Evolutionary conservation across 2,888 invertebrate species (phyloP), one percentile per base, ranked within the genome.

Genomic region (Meteorus colon): DNA sequence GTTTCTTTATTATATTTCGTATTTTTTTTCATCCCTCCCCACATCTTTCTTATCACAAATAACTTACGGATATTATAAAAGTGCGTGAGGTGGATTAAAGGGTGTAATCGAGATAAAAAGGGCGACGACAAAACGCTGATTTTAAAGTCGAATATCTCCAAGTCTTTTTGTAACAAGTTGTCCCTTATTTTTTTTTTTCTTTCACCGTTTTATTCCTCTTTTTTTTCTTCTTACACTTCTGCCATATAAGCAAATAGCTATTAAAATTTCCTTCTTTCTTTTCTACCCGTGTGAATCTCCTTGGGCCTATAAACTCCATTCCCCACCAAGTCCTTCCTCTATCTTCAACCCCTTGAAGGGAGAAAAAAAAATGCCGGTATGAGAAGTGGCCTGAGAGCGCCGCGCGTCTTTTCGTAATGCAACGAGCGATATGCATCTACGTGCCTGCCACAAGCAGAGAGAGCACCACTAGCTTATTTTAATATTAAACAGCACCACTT

Each of bases 381-480:
- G 73, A 75, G 31, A 48, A 63, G 59, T 16, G 27, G 51, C 48
- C 48, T 37, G 62, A 51, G 45, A 73, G 68, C 72, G 78, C 78
- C 79, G 81, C 81, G 79, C 84, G 83, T 84, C 85, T 86, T 86
- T 82, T 83, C 83, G 86, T 88, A 88, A 88, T 88, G 87, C 84
- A 84, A 78, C 82, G 79, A 77, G 82, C 84, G 88, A 88, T 88
- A 88, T 88, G 88, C 88, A 88, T 88, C 88, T 86, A 84, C 87
- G 88, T 88, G 88, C 83, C 87, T 86, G 88, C 86, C 88, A 86
- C 82, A 78, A 85, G 84, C 87, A 86, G 86, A 83, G 82, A 77
- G 75, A 51, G 60, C 74, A 75, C 69, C 79, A 81, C 81, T 74
- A 82, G 87, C 87, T 88, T 88, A 88, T 88, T 41, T 41, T 88